Evolutionary conservation across 1,140 invertebrate genomes (phyloP).

Genomic region (Aphidius ervi): DNA sequence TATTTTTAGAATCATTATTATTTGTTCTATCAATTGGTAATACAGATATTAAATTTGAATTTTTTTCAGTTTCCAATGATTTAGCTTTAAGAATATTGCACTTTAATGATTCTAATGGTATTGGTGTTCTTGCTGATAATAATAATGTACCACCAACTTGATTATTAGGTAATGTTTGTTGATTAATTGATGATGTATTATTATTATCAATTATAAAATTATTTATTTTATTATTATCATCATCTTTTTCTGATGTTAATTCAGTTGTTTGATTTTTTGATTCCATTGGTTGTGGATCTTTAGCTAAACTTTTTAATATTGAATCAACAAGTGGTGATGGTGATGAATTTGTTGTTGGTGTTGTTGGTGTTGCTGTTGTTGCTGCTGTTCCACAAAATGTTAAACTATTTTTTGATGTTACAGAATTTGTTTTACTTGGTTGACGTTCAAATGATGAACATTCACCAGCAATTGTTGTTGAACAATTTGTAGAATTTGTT

Average conservation of each 20-base stretch:
- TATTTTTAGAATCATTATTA: conserved; percentile 42
- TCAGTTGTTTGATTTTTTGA: conserved; percentile 52
- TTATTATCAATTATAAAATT: conserved; percentile 38
- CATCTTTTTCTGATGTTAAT: conserved; percentile 46
- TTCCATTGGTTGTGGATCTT: conserved; percentile 56
- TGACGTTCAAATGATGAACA: conserved; percentile 54
- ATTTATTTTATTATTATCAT: conserved; percentile 40
- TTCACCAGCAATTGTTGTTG: conserved; percentile 21
- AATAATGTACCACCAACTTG: conserved; percentile 47
- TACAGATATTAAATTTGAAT: conserved; percentile 49
- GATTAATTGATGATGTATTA: conserved; percentile 37
- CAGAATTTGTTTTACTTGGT: conserved; percentile 53
- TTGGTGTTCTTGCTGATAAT: conserved; percentile 51
- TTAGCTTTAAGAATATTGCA: conserved; percentile 88
- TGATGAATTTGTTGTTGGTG: conserved; percentile 28
- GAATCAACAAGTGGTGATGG: conserved; percentile 53
- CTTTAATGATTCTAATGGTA: conserved; percentile 85
- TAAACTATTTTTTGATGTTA: conserved; percentile 32
- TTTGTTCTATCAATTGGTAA: conserved; percentile 48
- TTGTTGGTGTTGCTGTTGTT: conserved; percentile 30
- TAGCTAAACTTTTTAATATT: conserved; percentile 56
- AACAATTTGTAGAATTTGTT: too few relatives aligned
- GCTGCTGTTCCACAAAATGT: conserved; percentile 10
- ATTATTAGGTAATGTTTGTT: conserved; percentile 49
- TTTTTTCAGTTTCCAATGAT: conserved; percentile 44